Evolutionary conservation across 2,113 vertebrate species (phyloP), one percentile per base, ranked within the genome.

Genomic region (Bubo blakistoni): DNA sequence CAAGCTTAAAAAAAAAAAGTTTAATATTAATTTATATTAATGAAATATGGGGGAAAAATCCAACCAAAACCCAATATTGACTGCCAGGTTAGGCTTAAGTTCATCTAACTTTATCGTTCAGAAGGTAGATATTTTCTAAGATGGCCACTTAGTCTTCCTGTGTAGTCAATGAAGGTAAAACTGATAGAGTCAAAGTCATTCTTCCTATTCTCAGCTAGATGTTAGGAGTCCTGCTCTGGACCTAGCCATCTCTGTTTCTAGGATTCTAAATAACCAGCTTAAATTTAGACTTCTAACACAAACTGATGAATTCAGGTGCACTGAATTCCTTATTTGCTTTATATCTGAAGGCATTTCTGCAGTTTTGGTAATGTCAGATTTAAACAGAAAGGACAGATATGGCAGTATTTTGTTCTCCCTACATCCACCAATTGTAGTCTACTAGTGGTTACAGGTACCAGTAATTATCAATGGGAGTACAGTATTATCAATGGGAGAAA

Each of bases 21-120:
- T 21, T 9, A 49, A 18, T 32, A 51, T 49, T 77, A 0, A 19
- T 58, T 63, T 80, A 14, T 46, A 42, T 20, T 74, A 46, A 47
- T 76, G 13, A 57, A 73, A 83, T 34, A 66, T 6, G 2, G 3
- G 8, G 2, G 0, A 1, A 11, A 16, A 18, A 24, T 19, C 3
- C 40, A 65, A 34, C 16, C 0, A 3, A 46, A 46, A 8, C 44
- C 16, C 44, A 63, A 20, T 80, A 40, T 42, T 73, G 17, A 78
- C 34, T 73, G 4, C 21, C 24, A 51, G 5, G 5, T 16, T 34
- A 76, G 5, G 11, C 47, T 46, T 42, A 85, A 61, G 4, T 73
- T 70, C 2, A 55, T 61, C 26, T 73, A 77, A 34, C 3, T 74
- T 70, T 34, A 19, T 22, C 0, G 17, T 78, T 84, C 46, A 59